Evolutionary conservation across 2,797 vertebrate genomes (phyloP).

Genomic region (Danio tinwini): DNA sequence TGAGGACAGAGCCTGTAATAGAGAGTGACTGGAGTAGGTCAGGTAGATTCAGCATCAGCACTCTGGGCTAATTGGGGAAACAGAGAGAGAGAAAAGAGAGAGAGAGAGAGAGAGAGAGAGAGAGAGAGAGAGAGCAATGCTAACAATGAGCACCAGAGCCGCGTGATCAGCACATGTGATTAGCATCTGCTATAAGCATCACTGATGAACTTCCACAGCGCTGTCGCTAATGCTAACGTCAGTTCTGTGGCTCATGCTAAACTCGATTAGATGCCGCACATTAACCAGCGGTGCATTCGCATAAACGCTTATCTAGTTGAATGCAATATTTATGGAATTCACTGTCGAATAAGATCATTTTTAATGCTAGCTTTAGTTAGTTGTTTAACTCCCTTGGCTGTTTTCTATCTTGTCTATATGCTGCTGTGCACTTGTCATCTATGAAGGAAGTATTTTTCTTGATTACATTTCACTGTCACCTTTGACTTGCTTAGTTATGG

Average conservation of each 20-base stretch:
- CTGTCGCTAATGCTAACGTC: conserved; percentile 22
- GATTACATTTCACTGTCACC: not conserved
- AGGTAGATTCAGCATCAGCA: conserved; percentile 62
- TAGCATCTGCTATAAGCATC: conserved; percentile 47
- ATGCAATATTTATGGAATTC: not conserved
- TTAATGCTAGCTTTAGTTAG: not conserved
- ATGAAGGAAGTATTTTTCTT: not conserved
- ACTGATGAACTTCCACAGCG: conserved; percentile 23
- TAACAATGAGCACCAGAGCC: conserved; percentile 12
- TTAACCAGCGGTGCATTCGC: not conserved
- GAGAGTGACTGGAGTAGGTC: conserved; percentile 67
- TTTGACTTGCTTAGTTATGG: too few relatives aligned
- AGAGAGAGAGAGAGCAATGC: not conserved
- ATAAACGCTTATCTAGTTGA: not conserved
- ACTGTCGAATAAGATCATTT: not conserved
- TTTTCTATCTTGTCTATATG: not conserved
- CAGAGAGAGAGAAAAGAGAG: conserved; percentile 16
- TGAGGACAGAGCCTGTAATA: conserved; percentile 57
- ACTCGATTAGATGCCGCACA: not conserved
- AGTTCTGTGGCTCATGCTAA: conserved; percentile 4
- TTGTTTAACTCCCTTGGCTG: not conserved
- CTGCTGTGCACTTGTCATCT: not conserved
- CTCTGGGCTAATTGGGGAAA: conserved; percentile 58
- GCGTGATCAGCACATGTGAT: conserved; percentile 36
- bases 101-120: conserved; percentile 2